Evolutionary conservation across 2,797 vertebrate genomes (phyloP).

Genomic region (Chanos chanos): DNA sequence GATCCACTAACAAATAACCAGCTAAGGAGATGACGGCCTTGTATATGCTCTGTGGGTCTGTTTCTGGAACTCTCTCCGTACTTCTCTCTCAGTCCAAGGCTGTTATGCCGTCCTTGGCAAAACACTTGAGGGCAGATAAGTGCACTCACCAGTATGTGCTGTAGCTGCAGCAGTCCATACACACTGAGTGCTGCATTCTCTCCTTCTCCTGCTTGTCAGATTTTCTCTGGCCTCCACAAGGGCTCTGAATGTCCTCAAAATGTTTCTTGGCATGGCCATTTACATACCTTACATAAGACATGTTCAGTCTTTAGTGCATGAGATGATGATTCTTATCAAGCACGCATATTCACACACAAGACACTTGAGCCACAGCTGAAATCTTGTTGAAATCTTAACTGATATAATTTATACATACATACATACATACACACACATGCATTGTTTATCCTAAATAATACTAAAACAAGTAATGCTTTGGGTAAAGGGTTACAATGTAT

Average conservation of each 20-base stretch:
- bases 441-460: background rate
- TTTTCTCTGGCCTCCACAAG: constrained; percentile 77
- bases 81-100: too few relatives aligned
- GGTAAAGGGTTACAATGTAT: too few relatives aligned
- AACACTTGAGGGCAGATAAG: background rate
- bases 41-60: too few relatives aligned
- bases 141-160: constrained; percentile 95
- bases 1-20: too few relatives aligned
- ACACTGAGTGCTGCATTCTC: constrained; percentile 85
- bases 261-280: constrained; percentile 98
- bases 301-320: background rate
- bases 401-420: background rate
- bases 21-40: too few relatives aligned
- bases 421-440: too few relatives aligned
- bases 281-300: constrained; percentile 79
- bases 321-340: background rate
- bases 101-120: background rate
- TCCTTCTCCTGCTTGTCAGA: constrained; percentile 83
- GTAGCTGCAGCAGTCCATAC: constrained; percentile 98
- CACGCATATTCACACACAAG: background rate
- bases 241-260: constrained; percentile 87
- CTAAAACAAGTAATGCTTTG: background rate
- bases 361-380: background rate
- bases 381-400: too few relatives aligned
- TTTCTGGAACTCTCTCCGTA: too few relatives aligned